Base-by-base conservation (phyloP, 2,888 invertebrate species). In the Clanis bilineata region DNA sequence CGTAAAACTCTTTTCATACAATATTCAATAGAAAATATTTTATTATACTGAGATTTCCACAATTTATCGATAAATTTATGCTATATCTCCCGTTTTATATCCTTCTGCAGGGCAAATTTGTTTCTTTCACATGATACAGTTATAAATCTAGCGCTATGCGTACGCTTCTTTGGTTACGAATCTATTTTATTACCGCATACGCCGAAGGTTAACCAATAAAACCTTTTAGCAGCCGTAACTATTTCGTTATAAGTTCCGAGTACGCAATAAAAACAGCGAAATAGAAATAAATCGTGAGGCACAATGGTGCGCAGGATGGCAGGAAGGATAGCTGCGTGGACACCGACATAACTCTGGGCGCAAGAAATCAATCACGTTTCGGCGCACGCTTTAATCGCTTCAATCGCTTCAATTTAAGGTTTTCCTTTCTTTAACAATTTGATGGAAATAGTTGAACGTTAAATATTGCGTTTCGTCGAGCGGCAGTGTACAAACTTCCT, bases 141-240 rank as follows among this genome's bases (percentile, higher is more conserved):
- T 89, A 89, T 88, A 89, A 87, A 88, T 87, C 86, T 86, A 85
- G 79, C 79, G 77, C 77, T 81, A 85, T 84, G 86, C 83, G 86
- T 87, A 86, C 86, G 85, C 83, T 86, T 80, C 87, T 90, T 88
- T 85, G 85, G 88, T 88, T 86, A 84, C 85, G 90, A 89, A 92
- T 89, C 86, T 85, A 90, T 92, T 92, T 92, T 90, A 92, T 88
- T 85, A 84, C 86, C 86, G 82, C 87, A 85, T 83, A 87, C 85
- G 83, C 85, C 88, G 85, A 92, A 92, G 90, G 91, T 90, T 90
- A 90, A 89, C 92, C 90, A 90, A 91, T 92, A 92, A 92, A 92
- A 92, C 87, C 90, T 90, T 89, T 90, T 91, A 91, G 90, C 90
- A 90, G 88, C 86, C 89, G 88, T 89, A 88, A 90, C 89, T 91